Percentiles rank a stretch among this genome's conserved stretches.
Evolutionary conservation across 2,888 invertebrate genomes (phyloP).

Genomic region (Frankliniella intonsa): DNA sequence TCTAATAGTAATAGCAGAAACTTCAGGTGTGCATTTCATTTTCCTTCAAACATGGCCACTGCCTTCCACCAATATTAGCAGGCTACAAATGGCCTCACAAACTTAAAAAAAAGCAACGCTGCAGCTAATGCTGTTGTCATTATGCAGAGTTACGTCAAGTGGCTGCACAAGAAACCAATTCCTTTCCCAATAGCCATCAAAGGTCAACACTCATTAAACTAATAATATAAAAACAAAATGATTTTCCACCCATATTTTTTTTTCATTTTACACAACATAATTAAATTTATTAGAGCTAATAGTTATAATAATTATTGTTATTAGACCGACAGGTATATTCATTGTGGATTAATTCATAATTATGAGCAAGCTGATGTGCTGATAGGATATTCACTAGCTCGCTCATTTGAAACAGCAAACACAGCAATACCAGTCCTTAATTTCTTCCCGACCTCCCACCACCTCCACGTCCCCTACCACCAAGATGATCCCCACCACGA

Average conservation of each 20-base stretch:
- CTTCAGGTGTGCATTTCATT: background rate
- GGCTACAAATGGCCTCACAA: background rate
- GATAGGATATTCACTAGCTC: constrained; percentile 12
- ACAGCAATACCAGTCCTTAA: constrained; percentile 8
- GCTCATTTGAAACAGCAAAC: constrained; percentile 6
- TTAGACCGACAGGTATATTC: constrained; percentile 23
- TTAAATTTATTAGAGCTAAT: constrained; percentile 24
- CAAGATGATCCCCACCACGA: constrained; percentile 17
- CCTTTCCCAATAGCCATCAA: background rate
- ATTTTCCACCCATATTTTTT: constrained; percentile 26
- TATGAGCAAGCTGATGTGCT: background rate
- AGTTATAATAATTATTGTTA: constrained; percentile 23
- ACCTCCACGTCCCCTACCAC: constrained; percentile 2
- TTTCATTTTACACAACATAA: constrained; percentile 20
- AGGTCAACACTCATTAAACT: constrained; percentile 23
- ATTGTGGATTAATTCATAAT: constrained; percentile 18
- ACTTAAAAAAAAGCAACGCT: background rate
- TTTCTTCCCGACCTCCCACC: constrained; percentile 2
- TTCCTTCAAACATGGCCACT: background rate
- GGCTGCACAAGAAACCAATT: background rate
- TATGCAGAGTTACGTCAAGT: background rate
- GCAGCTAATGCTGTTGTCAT: background rate
- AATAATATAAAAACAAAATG: constrained; percentile 23
- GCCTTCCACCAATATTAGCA: background rate
- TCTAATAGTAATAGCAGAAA: background rate